These are phyloP conservation scores for Turnix velox DNA, from an alignment of 2,113 vertebrate species.

Conservation along the genomic window DNA sequence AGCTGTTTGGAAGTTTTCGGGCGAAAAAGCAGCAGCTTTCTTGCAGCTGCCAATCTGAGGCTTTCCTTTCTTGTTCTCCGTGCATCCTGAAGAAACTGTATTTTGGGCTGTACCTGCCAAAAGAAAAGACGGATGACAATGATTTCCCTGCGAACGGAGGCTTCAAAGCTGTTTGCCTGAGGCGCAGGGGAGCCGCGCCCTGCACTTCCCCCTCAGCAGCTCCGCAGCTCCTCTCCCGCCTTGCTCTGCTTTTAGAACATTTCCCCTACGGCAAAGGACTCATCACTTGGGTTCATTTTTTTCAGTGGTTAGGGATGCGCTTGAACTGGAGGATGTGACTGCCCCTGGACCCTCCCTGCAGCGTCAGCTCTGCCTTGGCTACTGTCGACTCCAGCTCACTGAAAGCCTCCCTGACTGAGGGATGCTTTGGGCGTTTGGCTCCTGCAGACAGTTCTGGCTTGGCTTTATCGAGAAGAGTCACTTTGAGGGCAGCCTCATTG, in stretches of 20 bases:
- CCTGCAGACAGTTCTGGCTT: neutral
- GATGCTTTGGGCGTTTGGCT: neutral
- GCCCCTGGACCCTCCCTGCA: neutral
- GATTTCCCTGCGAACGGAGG: fast-evolving
- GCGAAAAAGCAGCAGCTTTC: neutral
- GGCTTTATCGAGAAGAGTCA: neutral
- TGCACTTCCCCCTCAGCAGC: neutral
- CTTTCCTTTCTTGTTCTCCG: neutral
- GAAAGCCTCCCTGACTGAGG: neutral
- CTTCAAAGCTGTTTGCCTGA: neutral
- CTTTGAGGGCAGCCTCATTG: neutral
- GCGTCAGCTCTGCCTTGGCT: neutral
- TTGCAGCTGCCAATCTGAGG: neutral
- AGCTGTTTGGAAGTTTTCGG: neutral
- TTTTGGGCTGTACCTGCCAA: neutral
- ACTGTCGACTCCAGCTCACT: neutral
- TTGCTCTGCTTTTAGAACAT: neutral
- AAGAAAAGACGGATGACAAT: neutral
- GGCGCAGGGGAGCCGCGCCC: neutral
- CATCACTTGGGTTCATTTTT: neutral
- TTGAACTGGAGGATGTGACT: neutral
- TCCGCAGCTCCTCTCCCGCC: neutral
- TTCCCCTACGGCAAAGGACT: neutral
- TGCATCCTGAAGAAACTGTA: neutral
- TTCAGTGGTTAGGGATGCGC: neutral